Evolutionary conservation across 1,140 invertebrate species (phyloP).

Genomic region (Lepidurus couesii): DNA sequence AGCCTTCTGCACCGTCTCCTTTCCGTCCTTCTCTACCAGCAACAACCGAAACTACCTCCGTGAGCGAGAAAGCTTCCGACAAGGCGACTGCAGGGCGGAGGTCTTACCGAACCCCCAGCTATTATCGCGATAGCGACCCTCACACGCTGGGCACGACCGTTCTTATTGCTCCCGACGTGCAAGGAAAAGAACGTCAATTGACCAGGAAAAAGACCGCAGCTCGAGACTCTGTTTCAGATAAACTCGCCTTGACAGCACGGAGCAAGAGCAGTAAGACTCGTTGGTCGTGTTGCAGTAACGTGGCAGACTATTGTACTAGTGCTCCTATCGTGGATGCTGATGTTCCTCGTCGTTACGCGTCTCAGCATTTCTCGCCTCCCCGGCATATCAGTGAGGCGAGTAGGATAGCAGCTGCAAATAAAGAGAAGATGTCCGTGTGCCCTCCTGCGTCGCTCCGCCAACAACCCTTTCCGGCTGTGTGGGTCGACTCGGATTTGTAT

Average conservation of each 20-base stretch:
- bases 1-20: not conserved
- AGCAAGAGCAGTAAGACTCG: not conserved
- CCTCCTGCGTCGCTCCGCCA: not conserved
- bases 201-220: not conserved
- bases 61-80: not conserved
- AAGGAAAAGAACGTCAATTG: not conserved
- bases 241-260: not conserved
- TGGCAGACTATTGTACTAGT: constrained; percentile 7
- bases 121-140: not conserved
- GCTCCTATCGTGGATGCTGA: not conserved
- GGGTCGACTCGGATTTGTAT: constrained; percentile 13
- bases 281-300: constrained; percentile 21
- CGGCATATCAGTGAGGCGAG: not conserved
- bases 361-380: not conserved
- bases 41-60: not conserved
- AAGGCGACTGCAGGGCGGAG: not conserved
- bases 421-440: not conserved
- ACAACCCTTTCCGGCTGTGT: not conserved
- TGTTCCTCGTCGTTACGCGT: not conserved
- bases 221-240: not conserved
- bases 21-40: not conserved
- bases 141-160: not conserved
- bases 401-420: not conserved
- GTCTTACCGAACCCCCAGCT: not conserved
- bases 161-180: not conserved